Evolutionary conservation across 2,797 vertebrate species (phyloP), one percentile per base, ranked within the genome.

Genomic region (Enteromius argenteus): DNA sequence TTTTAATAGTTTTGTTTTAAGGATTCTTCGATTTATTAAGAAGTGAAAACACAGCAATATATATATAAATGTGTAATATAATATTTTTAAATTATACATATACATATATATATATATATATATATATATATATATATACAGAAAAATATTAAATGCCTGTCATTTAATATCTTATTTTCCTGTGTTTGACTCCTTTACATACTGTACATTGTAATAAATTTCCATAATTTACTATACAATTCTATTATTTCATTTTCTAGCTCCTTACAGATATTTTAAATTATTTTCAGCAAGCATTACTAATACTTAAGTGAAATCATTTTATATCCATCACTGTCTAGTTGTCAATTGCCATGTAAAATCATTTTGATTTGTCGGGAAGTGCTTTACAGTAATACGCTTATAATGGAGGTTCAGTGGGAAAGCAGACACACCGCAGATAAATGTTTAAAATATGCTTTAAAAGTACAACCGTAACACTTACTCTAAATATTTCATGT

Each of bases 371-470:
- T 74, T 17, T 37, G 6, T 15, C 0, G 3, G 32, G 32, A 35
- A 75, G 72, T 35, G 49, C 73, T 75, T 75, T 8, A 23, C 10
- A 56, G 49, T 75, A 23, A 75, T n/a, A n/a, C 7, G 8, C 76
- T 44, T 78, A 46, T 13, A 32, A 64, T 30, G 56, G 23, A 62
- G 30, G 14, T 23, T 17, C 10, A 23, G 37, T 56, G 62, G 37
- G 53, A 64, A 62, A 62, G 32, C 49, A 76, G 51, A 4, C 14
- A 7, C 23, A 30, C 53, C 14, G n/a, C 35, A 62, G 23, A 27
- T 78, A 19, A 56, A 56, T 58, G 32, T 39, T 75, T 58, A 15
- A 75, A 51, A 39, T n/a, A 56, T 23, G 32, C 72, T 53, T 53
- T 53, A 30, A 37, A n/a, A n/a, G 19, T n/a, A 37, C 11, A 23